Evolutionary conservation across 1,140 invertebrate species (phyloP).

Genomic region (Zaprionus nigranus): DNA sequence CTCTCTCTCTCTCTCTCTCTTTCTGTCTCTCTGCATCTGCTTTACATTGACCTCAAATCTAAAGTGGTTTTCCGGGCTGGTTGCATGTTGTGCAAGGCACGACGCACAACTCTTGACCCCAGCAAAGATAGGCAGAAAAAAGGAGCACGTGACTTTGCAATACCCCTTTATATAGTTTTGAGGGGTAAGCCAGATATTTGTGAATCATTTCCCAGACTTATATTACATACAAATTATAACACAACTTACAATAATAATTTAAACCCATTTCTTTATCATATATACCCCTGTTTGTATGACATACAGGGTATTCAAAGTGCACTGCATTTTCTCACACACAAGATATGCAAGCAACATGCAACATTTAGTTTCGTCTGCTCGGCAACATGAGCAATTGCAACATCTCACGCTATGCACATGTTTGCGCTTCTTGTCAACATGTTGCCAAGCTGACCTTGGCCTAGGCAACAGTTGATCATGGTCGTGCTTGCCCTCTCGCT

Average conservation of each 20-base stretch:
- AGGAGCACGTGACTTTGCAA: neutral
- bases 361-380: constrained; percentile 11
- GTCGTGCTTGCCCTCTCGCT: neutral
- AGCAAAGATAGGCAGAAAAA: constrained; percentile 1
- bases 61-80: constrained; percentile 36
- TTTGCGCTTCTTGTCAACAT: constrained; percentile 40
- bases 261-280: too few relatives aligned
- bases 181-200: neutral
- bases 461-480: constrained; percentile 38
- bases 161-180: neutral
- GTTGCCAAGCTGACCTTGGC: constrained; percentile 65
- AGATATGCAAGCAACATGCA: constrained; percentile 4
- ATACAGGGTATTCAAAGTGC: neutral
- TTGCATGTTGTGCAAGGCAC: constrained; percentile 46
- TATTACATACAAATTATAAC: too few relatives aligned
- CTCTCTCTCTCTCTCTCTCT: too few relatives aligned
- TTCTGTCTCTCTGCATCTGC: neutral
- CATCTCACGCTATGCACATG: constrained; percentile 39
- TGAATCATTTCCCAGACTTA: too few relatives aligned
- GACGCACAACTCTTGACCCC: constrained; percentile 66
- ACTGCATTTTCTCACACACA: constrained; percentile 17
- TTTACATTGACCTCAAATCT: constrained; percentile 39
- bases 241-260: too few relatives aligned
- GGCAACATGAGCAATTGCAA: constrained; percentile 39
- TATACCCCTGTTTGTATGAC: too few relatives aligned